Evolutionary conservation across 2,113 vertebrate species (phyloP).

Genomic region (Boulengeromyrus knoepffleri): DNA sequence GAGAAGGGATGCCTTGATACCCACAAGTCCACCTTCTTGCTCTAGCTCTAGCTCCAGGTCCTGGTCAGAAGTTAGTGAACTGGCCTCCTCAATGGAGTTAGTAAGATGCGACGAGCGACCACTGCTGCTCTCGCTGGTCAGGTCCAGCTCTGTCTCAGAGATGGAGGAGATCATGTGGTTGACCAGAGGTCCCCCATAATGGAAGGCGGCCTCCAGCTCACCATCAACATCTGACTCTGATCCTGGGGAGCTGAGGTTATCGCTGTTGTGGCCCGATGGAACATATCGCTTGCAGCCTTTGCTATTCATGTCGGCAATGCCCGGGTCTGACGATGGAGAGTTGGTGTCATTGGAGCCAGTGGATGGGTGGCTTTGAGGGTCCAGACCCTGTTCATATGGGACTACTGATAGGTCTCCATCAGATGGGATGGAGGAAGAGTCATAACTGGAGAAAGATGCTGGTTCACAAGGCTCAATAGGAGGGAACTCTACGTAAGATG

Average conservation of each 20-base stretch:
- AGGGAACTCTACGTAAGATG: conserved; percentile 60
- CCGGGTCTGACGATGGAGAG: conserved; percentile 90
- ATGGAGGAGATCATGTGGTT: conserved; percentile 97
- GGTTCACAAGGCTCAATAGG: conserved; percentile 54
- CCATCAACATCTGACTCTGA: conserved; percentile 85
- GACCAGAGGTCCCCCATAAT: conserved; percentile 59
- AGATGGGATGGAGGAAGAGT: conserved; percentile 45
- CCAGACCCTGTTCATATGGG: conserved; percentile 19
- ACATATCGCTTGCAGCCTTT: conserved; percentile 55
- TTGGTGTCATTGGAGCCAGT: conserved; percentile 61
- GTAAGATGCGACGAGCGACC: conserved; percentile 89
- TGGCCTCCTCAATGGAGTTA: conserved; percentile 95
- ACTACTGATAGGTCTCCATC: conserved; percentile 36
- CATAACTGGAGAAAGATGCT: conserved; percentile 45
- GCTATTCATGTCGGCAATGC: conserved; percentile 85
- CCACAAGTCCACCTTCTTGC: conserved; percentile 68
- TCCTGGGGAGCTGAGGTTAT: conserved; percentile 82
- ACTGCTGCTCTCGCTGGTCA: conserved; percentile 80
- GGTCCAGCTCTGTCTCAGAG: conserved; percentile 89
- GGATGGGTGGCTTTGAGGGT: conserved; percentile 35
- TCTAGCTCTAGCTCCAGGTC: conserved; percentile 69
- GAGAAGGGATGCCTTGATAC: conserved; percentile 72
- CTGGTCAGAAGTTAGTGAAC: conserved; percentile 82
- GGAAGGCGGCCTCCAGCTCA: conserved; percentile 71
- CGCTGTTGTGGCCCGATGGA: conserved; percentile 63